Evolutionary conservation across 2,113 vertebrate species (phyloP).

Genomic region (Neotoma lepida): DNA sequence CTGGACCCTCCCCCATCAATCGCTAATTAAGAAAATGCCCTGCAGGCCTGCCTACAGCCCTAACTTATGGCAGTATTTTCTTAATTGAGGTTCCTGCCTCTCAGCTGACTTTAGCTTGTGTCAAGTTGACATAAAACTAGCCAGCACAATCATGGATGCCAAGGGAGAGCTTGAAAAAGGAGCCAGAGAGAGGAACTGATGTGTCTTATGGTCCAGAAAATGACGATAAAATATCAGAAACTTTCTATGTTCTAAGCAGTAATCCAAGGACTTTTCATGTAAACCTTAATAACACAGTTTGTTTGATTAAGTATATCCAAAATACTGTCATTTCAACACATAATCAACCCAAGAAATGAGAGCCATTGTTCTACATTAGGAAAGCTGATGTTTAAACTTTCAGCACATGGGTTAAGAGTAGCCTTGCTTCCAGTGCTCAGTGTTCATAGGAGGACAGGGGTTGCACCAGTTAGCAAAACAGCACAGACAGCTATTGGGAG

Average conservation of each 20-base stretch:
- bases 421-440: neutral
- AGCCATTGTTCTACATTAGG: neutral
- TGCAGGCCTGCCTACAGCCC: neutral
- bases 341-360: neutral
- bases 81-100: neutral
- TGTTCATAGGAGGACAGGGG: neutral
- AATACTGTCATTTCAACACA: conserved; percentile 22
- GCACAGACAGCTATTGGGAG: neutral
- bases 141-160: neutral
- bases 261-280: neutral
- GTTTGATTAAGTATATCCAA: neutral
- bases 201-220: neutral
- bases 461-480: neutral
- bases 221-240: neutral
- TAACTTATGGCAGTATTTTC: neutral
- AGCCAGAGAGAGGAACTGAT: neutral
- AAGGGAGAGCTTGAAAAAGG: neutral
- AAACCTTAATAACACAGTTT: neutral
- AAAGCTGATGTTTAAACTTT: conserved; percentile 2
- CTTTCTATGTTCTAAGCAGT: neutral
- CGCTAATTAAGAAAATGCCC: neutral
- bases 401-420: neutral
- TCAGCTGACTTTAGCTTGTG: neutral
- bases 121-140: neutral
- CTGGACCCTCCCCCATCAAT: neutral